phyloP scores from a whole-genome alignment of 2,888 invertebrate genomes.

The Caenorhabditis uteleia region DNA sequence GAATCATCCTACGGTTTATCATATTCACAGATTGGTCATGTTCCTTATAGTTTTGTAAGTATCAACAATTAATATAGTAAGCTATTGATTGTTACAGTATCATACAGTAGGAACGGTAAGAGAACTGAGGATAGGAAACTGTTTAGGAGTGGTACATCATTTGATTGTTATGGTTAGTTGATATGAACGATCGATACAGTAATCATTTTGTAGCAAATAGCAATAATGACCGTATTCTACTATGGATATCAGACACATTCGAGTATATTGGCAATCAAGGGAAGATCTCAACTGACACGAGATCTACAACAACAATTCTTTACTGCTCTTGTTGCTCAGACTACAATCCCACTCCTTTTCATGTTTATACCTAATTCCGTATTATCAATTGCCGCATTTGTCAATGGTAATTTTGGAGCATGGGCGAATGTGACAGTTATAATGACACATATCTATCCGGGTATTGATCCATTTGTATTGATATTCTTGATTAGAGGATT shows the following conservation, averaged over 20 bases:
- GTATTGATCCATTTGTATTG: neutral
- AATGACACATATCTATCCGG: neutral
- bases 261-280: slow-evolving; percentile 8
- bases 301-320: slow-evolving; percentile 26
- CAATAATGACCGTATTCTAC: slow-evolving; percentile 16
- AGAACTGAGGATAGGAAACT: too few species aligned
- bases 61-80: too few species aligned
- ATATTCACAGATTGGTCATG: too few species aligned
- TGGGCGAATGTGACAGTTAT: neutral
- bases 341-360: slow-evolving; percentile 73
- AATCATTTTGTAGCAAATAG: too few species aligned
- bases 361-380: neutral
- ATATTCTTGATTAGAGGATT: neutral
- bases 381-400: neutral
- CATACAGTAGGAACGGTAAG: too few species aligned
- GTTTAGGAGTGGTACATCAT: too few species aligned
- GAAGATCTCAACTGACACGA: slow-evolving; percentile 13
- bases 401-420: neutral
- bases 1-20: too few species aligned
- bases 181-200: too few species aligned
- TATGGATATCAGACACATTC: slow-evolving; percentile 18
- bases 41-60: too few species aligned
- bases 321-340: slow-evolving; percentile 74
- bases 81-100: too few species aligned
- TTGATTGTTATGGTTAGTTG: too few species aligned